A percentile compares a stretch with the other conserved stretches of the same genome.
Conservation (phyloP, 2,113 vertebrate genomes). For the Aptenodytes patagonicus region DNA sequence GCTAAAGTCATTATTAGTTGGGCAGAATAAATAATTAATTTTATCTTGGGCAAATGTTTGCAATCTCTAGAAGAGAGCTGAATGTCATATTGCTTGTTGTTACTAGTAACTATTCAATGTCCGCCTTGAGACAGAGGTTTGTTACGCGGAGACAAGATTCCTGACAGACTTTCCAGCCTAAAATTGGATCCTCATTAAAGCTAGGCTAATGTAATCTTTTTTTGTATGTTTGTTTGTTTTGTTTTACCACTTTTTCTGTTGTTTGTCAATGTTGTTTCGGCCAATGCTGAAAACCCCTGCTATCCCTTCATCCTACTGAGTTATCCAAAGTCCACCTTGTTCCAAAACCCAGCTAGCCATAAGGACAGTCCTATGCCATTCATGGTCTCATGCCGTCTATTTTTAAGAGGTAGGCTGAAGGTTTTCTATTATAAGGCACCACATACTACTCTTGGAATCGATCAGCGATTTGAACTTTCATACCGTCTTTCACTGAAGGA, state of each 20-base stretch:
- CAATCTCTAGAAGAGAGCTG: background rate
- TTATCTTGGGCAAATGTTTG: background rate
- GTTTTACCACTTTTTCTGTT: background rate
- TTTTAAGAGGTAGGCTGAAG: background rate
- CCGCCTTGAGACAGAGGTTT: background rate
- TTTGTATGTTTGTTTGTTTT: background rate
- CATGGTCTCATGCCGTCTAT: background rate
- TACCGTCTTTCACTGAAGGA: background rate
- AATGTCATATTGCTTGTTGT: background rate
- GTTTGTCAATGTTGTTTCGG: background rate
- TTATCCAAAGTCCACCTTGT: background rate
- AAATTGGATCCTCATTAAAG: background rate
- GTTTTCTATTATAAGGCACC: background rate
- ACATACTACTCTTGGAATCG: background rate
- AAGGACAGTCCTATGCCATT: background rate
- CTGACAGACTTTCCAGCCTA: background rate
- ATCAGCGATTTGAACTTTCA: background rate
- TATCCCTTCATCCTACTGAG: background rate
- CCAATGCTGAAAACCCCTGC: fast-evolving
- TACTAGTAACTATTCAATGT: background rate
- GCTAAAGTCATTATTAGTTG: background rate
- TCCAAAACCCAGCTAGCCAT: background rate
- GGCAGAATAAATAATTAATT: background rate
- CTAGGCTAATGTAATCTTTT: background rate
- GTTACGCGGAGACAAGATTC: background rate